Evolutionary conservation across 2,888 invertebrate species (phyloP), one percentile per base, ranked within the genome.

Genomic region (Osmoderma eremita): DNA sequence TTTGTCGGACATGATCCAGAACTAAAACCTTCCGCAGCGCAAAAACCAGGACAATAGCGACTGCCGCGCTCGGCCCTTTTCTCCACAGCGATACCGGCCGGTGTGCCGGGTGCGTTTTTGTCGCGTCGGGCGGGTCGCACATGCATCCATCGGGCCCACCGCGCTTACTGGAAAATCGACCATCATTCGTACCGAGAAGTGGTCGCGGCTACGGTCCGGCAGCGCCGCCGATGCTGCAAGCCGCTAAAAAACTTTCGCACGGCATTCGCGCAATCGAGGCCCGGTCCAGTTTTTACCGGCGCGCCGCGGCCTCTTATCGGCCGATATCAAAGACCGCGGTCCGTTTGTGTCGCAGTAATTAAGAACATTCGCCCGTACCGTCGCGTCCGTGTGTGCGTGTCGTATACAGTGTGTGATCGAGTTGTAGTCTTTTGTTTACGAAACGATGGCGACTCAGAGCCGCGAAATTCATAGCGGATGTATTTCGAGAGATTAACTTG

Each of bases 331-430:
- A 77, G 76, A 71, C 70, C 73, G 72, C 74, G 75, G 76, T 71
- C 68, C 73, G 74, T 75, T 76, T 75, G 74, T 75, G 70, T 75
- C 74, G 73, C 75, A 74, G 75, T 76, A 77, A 77, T 77, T 77
- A 77, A 75, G 75, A 73, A 72, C 70, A 71, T 71, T 73, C 63
- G 51, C 13, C 45, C 58, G 30, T 58, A 42, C 42, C 58, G 42
- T 42, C 30, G 42, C 42, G 58, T 30, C 58, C 24, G 30, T 58
- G 58, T 58, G 45, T 58, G 58, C n/a, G 58, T 58, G 24, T 30
- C 30, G 8, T 58, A 30, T 58, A 58, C 45, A 45, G 45, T 3
- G 58, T 15, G 42, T 54, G n/a, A n/a, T n/a, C n/a, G n/a, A n/a
- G n/a, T n/a, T n/a, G 20, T 48, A 30, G 30, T 30, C 30, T 30